Percentiles rank a stretch among this genome's conserved stretches.
Evolutionary conservation across 2,113 vertebrate species (phyloP).

Genomic region (Malaclemys terrapin): DNA sequence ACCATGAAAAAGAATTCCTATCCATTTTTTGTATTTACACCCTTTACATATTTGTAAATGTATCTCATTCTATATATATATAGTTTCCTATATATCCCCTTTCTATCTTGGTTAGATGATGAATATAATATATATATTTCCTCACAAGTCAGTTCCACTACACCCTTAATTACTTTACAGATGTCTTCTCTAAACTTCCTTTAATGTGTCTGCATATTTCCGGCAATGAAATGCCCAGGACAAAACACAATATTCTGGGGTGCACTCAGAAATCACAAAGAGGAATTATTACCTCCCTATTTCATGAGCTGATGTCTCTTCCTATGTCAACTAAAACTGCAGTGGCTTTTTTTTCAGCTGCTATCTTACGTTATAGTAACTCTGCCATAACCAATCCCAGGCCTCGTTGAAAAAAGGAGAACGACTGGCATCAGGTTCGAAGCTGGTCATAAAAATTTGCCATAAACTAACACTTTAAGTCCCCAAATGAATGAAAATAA

Average conservation of each 20-base stretch:
- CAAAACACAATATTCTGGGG: not conserved
- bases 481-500: not conserved
- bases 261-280: not conserved
- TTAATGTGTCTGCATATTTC: fast-evolving
- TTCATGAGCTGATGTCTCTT: not conserved
- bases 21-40: not conserved
- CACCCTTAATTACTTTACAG: not conserved
- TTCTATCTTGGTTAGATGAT: too few species aligned
- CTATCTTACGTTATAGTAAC: not conserved
- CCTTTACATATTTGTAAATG: not conserved
- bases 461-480: not conserved
- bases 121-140: too few species aligned
- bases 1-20: not conserved
- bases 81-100: not conserved
- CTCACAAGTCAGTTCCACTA: not conserved
- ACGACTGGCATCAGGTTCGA: not conserved
- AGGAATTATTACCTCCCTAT: not conserved
- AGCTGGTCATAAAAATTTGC: not conserved
- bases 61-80: not conserved
- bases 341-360: not conserved
- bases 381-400: not conserved
- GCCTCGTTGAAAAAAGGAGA: not conserved
- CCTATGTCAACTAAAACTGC: fast-evolving
- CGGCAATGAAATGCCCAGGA: not conserved
- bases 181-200: fast-evolving